Evolutionary conservation across 2,888 invertebrate species (phyloP).

Genomic region (Plusia festucae): DNA sequence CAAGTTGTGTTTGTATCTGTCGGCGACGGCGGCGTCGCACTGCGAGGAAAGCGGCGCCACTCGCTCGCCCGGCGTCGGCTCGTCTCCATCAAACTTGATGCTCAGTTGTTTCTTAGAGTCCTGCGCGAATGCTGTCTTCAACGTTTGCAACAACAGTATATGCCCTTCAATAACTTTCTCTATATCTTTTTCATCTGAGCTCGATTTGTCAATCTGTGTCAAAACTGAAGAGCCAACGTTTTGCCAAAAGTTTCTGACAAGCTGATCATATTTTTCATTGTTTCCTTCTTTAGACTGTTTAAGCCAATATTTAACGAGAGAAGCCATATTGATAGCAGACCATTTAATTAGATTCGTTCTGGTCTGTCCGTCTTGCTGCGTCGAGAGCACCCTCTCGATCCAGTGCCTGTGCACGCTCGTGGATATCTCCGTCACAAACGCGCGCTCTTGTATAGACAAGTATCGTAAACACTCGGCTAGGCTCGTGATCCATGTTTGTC

Average conservation of each 20-base stretch:
- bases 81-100: conserved; percentile 72
- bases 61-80: conserved; percentile 10
- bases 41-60: conserved; percentile 10
- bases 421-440: conserved; percentile 63
- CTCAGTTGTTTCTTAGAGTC: conserved; percentile 67
- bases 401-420: conserved; percentile 71
- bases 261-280: conserved; percentile 69
- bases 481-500: conserved; percentile 91
- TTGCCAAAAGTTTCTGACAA: conserved; percentile 80
- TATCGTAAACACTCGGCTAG: conserved; percentile 93
- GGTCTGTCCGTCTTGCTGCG: conserved; percentile 45
- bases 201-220: conserved; percentile 75
- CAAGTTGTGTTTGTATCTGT: conserved; percentile 81
- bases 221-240: conserved; percentile 72
- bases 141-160: conserved; percentile 68
- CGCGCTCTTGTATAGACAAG: conserved; percentile 65
- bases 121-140: conserved; percentile 66
- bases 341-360: conserved; percentile 65
- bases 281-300: conserved; percentile 64
- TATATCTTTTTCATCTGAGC: conserved; percentile 76
- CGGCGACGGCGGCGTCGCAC: conserved; percentile 58
- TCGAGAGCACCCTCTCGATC: conserved; percentile 64
- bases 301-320: conserved; percentile 76
- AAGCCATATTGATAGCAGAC: conserved; percentile 68
- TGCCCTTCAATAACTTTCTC: conserved; percentile 81